Base-by-base conservation (phyloP, 1,140 invertebrate genomes). In the Pseudomyrmex pallidus region DNA sequence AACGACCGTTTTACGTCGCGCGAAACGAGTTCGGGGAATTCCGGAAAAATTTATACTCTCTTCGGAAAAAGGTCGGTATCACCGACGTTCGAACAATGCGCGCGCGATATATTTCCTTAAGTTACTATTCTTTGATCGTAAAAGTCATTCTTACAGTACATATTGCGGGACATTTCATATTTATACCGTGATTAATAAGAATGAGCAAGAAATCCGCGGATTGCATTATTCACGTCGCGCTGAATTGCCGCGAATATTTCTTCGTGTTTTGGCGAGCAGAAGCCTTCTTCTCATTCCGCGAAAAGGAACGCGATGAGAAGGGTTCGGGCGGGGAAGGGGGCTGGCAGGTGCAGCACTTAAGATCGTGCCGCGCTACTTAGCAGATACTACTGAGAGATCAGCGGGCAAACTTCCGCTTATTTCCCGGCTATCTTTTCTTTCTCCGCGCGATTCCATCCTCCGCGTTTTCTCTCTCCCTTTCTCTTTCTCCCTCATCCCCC, bases 381-480 rank as follows among this genome's bases (percentile, higher is more conserved):
- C 86, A 74, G 85, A 88, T 88, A 84, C 87, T 68, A 76, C 66
- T 56, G 66, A 61, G 66, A 85, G 86, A 85, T 88, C 86, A 68
- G 84, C 74, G 73, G 77, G 64, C 82, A 87, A 57, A 88, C 50
- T 89, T 89, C 74, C 74, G 74, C 70, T 86, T 84, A 62, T 87
- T 85, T 88, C 87, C 54, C 64, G 54, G 54, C 80, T 57, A 25
- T 83, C 77, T 73, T 66, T 85, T 70, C 78, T 63, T 73, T 85
- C 83, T 20, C 35, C 35, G 35, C 10, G 15, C 25, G 17, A 13
- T 17, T 62, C 22, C 12, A 25, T 54, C 57, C 44, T 76, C 78
- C 10, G n/a, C 35, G 5, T 7, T 72, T 66, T 61, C 66, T 5
- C 20, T 46, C 17, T 1, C 10, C 17, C 12, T 54, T 77, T 68